These are phyloP conservation scores for Nasonia giraulti DNA, from an alignment of 1,140 invertebrate genomes.

Conservation along the genomic window DNA sequence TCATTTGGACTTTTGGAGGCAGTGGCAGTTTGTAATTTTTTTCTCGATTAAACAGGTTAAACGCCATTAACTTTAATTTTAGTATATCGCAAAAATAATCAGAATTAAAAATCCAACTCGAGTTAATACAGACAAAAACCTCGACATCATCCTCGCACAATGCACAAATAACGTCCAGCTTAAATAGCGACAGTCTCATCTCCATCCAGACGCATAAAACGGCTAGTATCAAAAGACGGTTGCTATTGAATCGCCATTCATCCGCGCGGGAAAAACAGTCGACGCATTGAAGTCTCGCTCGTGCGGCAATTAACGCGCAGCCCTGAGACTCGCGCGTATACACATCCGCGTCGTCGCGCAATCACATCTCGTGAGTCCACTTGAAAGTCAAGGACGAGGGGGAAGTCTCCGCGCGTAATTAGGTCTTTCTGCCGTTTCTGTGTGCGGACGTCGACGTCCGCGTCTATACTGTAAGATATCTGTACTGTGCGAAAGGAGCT, in stretches of 20 bases:
- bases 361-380: neutral
- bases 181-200: neutral
- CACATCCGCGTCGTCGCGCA: neutral
- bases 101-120: too few species aligned
- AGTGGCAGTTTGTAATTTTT: too few species aligned
- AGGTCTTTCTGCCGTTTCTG: conserved; percentile 12
- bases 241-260: neutral
- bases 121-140: too few species aligned
- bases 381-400: conserved; percentile 32
- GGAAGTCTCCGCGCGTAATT: neutral
- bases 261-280: neutral
- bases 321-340: too few species aligned
- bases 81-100: too few species aligned
- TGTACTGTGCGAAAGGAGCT: neutral
- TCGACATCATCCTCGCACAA: too few species aligned
- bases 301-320: neutral
- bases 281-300: neutral
- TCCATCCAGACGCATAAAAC: neutral
- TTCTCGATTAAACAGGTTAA: too few species aligned
- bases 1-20: too few species aligned
- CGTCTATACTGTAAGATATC: neutral
- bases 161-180: too few species aligned
- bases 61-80: too few species aligned
- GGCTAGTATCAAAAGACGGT: neutral
- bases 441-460: neutral